Evolutionary conservation across 2,113 vertebrate species (phyloP).

Genomic region (Centropus bengalensis): DNA sequence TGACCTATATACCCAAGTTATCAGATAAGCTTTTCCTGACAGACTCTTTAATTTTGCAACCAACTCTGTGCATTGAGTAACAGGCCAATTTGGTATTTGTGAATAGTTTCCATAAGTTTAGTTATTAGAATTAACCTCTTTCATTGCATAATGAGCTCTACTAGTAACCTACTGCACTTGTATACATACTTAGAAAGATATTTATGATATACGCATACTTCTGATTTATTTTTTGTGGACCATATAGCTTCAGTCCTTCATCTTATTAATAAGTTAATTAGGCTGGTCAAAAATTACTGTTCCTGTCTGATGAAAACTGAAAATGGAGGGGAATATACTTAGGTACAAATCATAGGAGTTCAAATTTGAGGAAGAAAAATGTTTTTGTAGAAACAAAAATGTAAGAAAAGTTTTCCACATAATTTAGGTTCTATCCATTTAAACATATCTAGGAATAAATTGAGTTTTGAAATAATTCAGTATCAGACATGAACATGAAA

Average conservation of each 20-base stretch:
- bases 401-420: neutral
- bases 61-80: neutral
- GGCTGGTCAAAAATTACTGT: neutral
- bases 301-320: neutral
- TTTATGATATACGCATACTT: neutral
- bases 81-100: neutral
- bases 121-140: neutral
- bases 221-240: neutral
- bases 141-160: neutral
- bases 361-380: neutral
- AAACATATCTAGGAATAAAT: neutral
- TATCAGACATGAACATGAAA: neutral
- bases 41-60: neutral
- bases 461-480: neutral
- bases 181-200: neutral
- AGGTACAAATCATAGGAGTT: neutral
- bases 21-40: neutral
- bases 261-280: neutral
- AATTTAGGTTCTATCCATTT: neutral
- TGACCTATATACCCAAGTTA: neutral
- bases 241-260: neutral
- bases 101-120: neutral
- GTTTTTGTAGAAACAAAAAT: neutral
- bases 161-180: neutral
- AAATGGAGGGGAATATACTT: fast-evolving